These are phyloP conservation scores for Gobiocypris rarus DNA, from an alignment of 2,113 vertebrate species.

Conservation along the genomic window DNA sequence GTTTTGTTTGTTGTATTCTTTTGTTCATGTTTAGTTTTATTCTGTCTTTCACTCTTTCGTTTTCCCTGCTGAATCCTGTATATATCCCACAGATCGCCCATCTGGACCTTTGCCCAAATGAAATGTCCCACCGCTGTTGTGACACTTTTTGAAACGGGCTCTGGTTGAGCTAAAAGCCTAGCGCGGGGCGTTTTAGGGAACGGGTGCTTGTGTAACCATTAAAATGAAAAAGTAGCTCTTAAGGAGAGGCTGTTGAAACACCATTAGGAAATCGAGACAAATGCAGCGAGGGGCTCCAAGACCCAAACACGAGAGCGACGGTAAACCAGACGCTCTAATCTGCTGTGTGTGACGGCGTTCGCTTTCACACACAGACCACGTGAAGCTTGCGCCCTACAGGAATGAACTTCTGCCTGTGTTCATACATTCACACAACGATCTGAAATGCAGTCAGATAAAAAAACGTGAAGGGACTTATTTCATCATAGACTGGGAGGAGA, in stretches of 20 bases:
- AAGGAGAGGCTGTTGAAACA: conserved; percentile 78
- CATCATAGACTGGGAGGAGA: background rate
- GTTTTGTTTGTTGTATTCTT: no score
- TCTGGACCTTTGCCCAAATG: background rate
- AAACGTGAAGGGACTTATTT: background rate
- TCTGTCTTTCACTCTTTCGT: no score
- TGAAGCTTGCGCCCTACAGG: background rate
- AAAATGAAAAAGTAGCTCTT: conserved; percentile 80
- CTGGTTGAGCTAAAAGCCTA: conserved; percentile 34
- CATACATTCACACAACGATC: background rate
- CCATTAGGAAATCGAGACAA: conserved; percentile 84
- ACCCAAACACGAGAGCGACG: conserved; percentile 65
- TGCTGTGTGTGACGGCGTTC: background rate
- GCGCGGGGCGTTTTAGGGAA: conserved; percentile 43
- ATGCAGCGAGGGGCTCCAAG: conserved; percentile 71
- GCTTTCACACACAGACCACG: background rate
- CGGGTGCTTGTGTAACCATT: conserved; percentile 74
- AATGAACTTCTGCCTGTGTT: background rate
- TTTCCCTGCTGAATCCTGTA: no score
- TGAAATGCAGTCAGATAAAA: conserved; percentile 17
- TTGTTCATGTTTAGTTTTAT: no score
- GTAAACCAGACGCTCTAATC: conserved; percentile 81
- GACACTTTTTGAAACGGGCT: conserved; percentile 17
- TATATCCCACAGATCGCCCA: no score
- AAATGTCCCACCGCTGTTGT: background rate